These are phyloP conservation scores for Lithobius niger DNA, from an alignment of 1,140 invertebrate species.

Conservation along the genomic window DNA sequence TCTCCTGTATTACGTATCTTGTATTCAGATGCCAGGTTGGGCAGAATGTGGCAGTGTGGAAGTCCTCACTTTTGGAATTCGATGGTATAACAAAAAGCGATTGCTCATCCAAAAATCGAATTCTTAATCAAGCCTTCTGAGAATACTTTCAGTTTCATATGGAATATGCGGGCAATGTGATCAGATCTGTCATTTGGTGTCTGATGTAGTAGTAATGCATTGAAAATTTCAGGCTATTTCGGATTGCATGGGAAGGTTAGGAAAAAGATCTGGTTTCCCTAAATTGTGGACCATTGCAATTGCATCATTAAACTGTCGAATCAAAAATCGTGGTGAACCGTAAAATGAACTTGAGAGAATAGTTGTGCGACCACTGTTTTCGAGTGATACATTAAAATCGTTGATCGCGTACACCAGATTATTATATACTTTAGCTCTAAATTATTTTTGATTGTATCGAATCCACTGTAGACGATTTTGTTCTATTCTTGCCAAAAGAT, in stretches of 20 bases:
- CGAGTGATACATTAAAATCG: slow-evolving; percentile 19
- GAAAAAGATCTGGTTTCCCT: slow-evolving; percentile 16
- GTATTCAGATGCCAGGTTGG: slow-evolving; percentile 10
- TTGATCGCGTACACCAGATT: slow-evolving; percentile 25
- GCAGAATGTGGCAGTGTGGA: slow-evolving; percentile 26
- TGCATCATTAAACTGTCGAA: slow-evolving; percentile 33
- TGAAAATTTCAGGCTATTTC: slow-evolving; percentile 21
- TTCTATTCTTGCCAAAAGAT: slow-evolving; percentile 32
- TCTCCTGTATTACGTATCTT: slow-evolving; percentile 16
- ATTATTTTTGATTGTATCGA: slow-evolving; percentile 32
- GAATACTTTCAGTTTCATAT: slow-evolving; percentile 5
- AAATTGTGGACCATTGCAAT: slow-evolving; percentile 21
- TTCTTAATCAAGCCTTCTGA: slow-evolving; percentile 17
- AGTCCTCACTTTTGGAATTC: slow-evolving; percentile 28
- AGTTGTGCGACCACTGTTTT: slow-evolving; percentile 14
- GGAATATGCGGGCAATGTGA: slow-evolving; percentile 14
- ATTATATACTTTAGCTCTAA: slow-evolving; percentile 35
- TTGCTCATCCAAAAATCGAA: slow-evolving; percentile 17
- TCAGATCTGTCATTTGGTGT: slow-evolving; percentile 19
- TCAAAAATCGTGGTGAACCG: slow-evolving; percentile 31
- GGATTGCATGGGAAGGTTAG: slow-evolving; percentile 25
- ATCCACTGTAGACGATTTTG: slow-evolving; percentile 31
- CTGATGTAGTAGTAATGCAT: slow-evolving; percentile 15
- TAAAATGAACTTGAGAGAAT: slow-evolving; percentile 32
- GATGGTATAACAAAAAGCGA: slow-evolving; percentile 13